Evolutionary conservation across 2,888 invertebrate genomes (phyloP).

Genomic region (Folsomia candida): DNA sequence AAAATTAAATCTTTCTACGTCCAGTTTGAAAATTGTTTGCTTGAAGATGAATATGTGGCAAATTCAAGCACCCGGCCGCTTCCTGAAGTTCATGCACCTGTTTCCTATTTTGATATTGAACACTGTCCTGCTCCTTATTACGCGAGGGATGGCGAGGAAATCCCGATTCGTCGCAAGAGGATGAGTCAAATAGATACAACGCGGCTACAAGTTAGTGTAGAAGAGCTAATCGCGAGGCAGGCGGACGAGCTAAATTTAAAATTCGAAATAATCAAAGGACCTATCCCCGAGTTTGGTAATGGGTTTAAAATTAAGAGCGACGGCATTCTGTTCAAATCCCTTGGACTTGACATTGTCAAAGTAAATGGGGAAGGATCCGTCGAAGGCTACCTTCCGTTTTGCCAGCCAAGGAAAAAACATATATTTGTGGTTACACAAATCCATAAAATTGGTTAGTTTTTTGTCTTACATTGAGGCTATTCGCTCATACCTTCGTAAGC

Average conservation of each 20-base stretch:
- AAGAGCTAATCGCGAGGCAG: not conserved
- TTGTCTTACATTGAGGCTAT: no score
- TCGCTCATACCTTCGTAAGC: no score
- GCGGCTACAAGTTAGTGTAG: no score
- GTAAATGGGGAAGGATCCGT: not conserved
- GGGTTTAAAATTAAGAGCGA: not conserved
- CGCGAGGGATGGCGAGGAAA: not conserved
- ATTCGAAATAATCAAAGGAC: not conserved
- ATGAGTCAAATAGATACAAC: no score
- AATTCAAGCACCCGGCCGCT: not conserved
- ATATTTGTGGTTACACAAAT: not conserved
- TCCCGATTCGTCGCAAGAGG: not conserved
- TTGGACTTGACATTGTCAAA: not conserved
- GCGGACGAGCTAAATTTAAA: not conserved
- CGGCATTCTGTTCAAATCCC: not conserved
- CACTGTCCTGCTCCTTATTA: not conserved
- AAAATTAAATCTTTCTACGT: not conserved
- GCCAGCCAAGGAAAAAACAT: not conserved
- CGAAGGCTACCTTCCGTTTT: not conserved
- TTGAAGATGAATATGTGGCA: not conserved
- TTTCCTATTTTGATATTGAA: not conserved
- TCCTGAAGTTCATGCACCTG: not conserved
- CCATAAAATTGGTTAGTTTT: not conserved
- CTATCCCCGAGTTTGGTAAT: not conserved
- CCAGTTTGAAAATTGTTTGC: no score